Evolutionary conservation across 1,140 invertebrate species (phyloP).

Genomic region (Lucilia cuprina): DNA sequence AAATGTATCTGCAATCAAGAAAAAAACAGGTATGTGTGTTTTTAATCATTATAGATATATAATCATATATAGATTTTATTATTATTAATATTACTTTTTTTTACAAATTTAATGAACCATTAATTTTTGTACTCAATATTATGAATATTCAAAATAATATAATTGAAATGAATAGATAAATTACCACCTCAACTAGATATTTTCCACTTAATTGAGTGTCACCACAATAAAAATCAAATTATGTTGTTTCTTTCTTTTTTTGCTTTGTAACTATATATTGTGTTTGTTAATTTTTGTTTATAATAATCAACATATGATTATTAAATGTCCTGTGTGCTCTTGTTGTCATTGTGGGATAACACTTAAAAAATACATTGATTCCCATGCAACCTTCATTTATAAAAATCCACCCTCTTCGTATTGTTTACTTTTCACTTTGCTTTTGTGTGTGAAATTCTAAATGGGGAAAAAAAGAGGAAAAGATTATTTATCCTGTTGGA

Average conservation of each 20-base stretch:
- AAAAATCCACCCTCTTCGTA: neutral
- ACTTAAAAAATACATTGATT: neutral
- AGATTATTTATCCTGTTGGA: neutral
- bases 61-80: neutral
- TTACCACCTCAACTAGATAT: neutral
- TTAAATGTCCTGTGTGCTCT: neutral
- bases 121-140: constrained; percentile 30
- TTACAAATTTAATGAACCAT: constrained; percentile 20
- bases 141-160: constrained; percentile 1
- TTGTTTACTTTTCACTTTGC: neutral
- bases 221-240: constrained; percentile 31
- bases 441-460: neutral
- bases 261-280: neutral
- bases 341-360: neutral
- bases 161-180: neutral
- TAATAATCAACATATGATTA: constrained; percentile 15
- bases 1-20: neutral
- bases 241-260: neutral
- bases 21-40: neutral
- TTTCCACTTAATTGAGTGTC: constrained; percentile 8
- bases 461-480: neutral
- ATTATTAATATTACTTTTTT: neutral
- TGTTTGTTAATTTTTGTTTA: neutral
- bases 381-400: neutral
- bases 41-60: neutral